phyloP scores from a whole-genome alignment of 2,797 vertebrate genomes.

The Catostomus latipinnis region DNA sequence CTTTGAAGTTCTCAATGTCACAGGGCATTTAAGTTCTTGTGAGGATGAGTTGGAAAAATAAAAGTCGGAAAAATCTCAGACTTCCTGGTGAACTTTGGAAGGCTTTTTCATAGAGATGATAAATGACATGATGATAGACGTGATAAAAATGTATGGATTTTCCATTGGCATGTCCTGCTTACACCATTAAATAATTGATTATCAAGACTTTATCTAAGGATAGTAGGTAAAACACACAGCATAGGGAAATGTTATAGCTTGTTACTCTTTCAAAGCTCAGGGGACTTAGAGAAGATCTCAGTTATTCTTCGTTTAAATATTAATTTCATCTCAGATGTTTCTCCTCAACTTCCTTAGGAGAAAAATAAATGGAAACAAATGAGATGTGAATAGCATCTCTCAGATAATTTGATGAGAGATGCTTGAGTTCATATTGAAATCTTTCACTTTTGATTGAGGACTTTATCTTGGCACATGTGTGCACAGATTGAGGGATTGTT shows the following conservation, averaged over 20 bases:
- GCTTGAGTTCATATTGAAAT: neutral
- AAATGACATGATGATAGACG: slow-evolving; percentile 46
- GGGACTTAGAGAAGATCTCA: neutral
- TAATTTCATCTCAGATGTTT: neutral
- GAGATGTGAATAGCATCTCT: neutral
- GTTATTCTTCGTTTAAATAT: no score
- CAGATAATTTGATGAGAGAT: slow-evolving; percentile 3
- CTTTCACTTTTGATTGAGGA: neutral
- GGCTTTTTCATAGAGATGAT: slow-evolving; percentile 51
- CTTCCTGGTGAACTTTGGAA: slow-evolving; percentile 54
- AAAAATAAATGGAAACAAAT: neutral
- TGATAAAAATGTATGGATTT: slow-evolving; percentile 39
- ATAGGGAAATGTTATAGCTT: neutral
- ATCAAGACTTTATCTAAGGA: slow-evolving; percentile 28
- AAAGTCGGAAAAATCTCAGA: slow-evolving; percentile 53
- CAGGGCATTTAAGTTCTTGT: slow-evolving; percentile 69
- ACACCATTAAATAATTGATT: slow-evolving; percentile 38
- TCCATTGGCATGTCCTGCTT: slow-evolving; percentile 5
- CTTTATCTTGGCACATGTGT: neutral
- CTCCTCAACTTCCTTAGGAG: neutral
- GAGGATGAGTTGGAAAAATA: slow-evolving; percentile 54
- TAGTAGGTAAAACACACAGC: neutral
- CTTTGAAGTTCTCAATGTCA: slow-evolving; percentile 79
- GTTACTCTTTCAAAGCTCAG: slow-evolving; percentile 22
- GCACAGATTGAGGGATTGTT: neutral